A percentile compares a stretch with the other conserved stretches of the same genome.
Evolutionary conservation across 2,888 invertebrate genomes (phyloP).

Genomic region (Chaetoderma sp.): DNA sequence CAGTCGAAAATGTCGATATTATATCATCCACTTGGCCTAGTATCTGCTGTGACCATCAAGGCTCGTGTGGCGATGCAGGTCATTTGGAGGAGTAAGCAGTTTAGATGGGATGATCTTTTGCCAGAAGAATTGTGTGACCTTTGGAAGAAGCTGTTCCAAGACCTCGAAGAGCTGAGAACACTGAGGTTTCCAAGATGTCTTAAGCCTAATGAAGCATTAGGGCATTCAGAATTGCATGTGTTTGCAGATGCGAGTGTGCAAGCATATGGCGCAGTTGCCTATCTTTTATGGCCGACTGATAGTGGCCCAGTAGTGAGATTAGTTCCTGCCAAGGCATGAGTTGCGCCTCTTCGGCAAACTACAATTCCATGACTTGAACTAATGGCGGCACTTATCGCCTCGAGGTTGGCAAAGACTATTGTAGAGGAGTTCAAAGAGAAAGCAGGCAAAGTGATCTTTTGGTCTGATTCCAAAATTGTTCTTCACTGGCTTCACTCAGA

Average conservation of each 20-base stretch:
- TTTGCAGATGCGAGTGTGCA: too few species aligned
- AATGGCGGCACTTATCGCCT: too few species aligned
- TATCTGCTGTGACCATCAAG: not conserved
- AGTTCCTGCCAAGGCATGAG: too few species aligned
- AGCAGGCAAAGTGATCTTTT: not conserved
- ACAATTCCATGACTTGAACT: too few species aligned
- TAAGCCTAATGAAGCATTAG: not conserved
- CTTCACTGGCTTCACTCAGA: too few species aligned
- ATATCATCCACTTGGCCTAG: not conserved
- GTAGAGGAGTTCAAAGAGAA: too few species aligned
- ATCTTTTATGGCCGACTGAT: constrained; percentile 1
- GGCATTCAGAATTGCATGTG: too few species aligned
- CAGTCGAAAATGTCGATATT: not conserved
- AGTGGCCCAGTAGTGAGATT: too few species aligned
- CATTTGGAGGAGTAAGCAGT: not conserved
- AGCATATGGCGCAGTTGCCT: not conserved
- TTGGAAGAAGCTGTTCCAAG: not conserved
- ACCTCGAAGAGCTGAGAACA: not conserved
- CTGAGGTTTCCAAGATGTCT: not conserved
- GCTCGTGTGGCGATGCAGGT: not conserved
- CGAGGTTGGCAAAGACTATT: too few species aligned
- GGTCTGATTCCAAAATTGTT: constrained; percentile 6
- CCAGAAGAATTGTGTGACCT: not conserved
- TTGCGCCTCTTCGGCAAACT: too few species aligned
- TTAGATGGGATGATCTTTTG: not conserved